Conservation (phyloP, 2,797 vertebrate genomes). For the Pangasius sanitwongsei region DNA sequence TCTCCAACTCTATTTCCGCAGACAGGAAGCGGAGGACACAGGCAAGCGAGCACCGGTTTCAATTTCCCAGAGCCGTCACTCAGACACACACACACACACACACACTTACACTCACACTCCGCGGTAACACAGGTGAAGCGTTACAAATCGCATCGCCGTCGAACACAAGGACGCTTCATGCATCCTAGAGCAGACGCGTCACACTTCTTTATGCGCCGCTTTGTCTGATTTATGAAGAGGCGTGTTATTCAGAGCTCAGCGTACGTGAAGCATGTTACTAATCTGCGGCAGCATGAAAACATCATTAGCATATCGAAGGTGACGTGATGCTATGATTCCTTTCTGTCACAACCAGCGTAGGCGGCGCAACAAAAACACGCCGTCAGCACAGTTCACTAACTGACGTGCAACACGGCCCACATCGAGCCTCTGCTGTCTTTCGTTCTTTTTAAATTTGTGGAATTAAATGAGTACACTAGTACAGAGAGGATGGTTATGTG, state of each 20-base stretch:
- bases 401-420: not conserved
- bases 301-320: constrained; percentile 36
- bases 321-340: constrained; percentile 7
- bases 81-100: not conserved
- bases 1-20: constrained; percentile 4
- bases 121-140: not conserved
- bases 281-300: constrained; percentile 13
- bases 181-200: constrained; percentile 21
- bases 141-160: constrained; percentile 14
- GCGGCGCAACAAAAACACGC: not conserved
- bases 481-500: not conserved
- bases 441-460: not conserved
- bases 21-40: not conserved
- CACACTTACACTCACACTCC: not conserved
- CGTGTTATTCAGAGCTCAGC: not conserved
- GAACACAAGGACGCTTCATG: not conserved
- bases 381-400: not conserved
- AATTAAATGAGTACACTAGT: not conserved
- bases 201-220: not conserved
- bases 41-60: not conserved
- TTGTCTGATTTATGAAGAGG: constrained; percentile 29
- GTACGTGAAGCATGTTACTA: not conserved
- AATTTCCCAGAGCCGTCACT: not conserved
- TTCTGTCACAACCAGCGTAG: constrained; percentile 22
- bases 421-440: not conserved